Base-by-base conservation (phyloP, 1,140 invertebrate species). In the Oreohelix idahoensis region DNA sequence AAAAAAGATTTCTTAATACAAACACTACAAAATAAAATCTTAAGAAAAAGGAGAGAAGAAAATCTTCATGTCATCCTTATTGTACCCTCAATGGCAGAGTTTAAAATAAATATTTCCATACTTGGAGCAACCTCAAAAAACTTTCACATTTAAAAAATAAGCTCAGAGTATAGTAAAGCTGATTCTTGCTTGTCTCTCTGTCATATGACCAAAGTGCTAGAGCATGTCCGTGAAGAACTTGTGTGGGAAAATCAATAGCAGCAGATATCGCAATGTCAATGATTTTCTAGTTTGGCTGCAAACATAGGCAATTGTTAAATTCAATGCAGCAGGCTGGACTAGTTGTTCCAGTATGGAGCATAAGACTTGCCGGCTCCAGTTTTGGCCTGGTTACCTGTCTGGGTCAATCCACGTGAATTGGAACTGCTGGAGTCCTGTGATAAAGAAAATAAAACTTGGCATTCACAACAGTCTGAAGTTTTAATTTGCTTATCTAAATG, bases 21-120 rank as follows among this genome's bases (percentile, higher is more conserved):
- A 79, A 79, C 77, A 79, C 77, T 79, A 79, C 77, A 63, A 79
- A 79, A 79, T 79, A 79, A 79, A 79, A 79, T 58, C 45, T 39
- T 36, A 38, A 38, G 29, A 71, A 20, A 74, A 74, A 1, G 71
- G 38, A 42, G 36, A 49, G 26, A 74, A 74, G 71, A 74, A 39
- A 13, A 42, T 42, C 32, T 36, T 35, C 38, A 74, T 42, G 23
- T 39, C 38, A 39, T n/a, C 36, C 11, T 74, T 74, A 39, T 49
- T 2, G 11, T 39, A 74, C 20, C n/a, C 32, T 74, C 26, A 74
- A 38, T 17, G 20, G 71, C 23, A 74, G 38, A 39, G 39, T 42
- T 74, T 39, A 74, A 74, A 74, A 74, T 74, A 74, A 74, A 39
- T 42, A 17, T 39, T 36, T 49, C 71, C 11, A n/a, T 49, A 42